These are phyloP conservation scores for Brenthis hecate DNA, from an alignment of 2,888 invertebrate genomes.

Conservation along the genomic window DNA sequence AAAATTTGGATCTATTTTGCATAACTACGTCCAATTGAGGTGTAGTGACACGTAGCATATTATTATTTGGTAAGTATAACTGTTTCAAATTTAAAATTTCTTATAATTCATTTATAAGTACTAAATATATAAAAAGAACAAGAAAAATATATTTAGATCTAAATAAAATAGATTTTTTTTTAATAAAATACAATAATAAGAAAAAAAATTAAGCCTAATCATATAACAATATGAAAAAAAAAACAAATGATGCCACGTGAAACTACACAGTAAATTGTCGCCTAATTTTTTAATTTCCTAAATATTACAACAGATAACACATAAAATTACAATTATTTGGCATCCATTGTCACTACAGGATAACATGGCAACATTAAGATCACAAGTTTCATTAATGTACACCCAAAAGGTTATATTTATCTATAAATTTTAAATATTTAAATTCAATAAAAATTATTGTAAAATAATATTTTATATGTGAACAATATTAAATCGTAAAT, in stretches of 20 bases:
- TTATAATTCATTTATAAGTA: background rate
- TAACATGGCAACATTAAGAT: slow-evolving; percentile 63
- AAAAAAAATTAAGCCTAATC: no score
- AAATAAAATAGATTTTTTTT: no score
- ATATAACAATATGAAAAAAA: no score
- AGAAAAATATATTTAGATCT: background rate
- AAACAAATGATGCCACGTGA: background rate
- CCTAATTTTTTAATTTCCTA: slow-evolving; percentile 2
- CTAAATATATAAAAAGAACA: background rate
- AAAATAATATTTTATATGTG: background rate
- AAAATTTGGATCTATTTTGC: no score
- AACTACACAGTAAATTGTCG: background rate
- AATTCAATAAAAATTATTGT: no score
- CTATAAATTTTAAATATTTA: slow-evolving; percentile 7
- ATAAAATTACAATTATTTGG: slow-evolving; percentile 63
- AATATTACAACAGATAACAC: slow-evolving; percentile 58
- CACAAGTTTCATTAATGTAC: slow-evolving; percentile 42
- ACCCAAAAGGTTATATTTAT: slow-evolving; percentile 11
- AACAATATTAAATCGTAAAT: background rate
- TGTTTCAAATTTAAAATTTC: background rate
- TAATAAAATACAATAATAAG: no score
- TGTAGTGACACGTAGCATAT: slow-evolving; percentile 1
- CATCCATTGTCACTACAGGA: slow-evolving; percentile 58
- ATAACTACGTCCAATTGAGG: background rate
- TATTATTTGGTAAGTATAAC: background rate